Conservation (phyloP, 2,113 vertebrate species). For the Gavialis gangeticus region DNA sequence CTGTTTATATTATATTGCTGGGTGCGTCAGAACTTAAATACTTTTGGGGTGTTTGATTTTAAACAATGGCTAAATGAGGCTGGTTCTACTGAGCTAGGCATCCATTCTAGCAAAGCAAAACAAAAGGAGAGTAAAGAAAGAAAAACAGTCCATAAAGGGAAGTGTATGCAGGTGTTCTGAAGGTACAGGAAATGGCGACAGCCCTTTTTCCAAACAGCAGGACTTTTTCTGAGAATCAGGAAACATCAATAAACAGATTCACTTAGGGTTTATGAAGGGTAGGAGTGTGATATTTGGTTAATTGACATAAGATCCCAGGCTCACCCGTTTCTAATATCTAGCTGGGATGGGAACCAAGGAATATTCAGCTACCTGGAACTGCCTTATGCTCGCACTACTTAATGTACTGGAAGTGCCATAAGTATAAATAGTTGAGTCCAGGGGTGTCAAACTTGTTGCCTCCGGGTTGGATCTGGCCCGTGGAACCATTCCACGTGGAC, state of each 20-base stretch:
- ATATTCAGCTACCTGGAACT: accelerated
- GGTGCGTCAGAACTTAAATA: too few relatives aligned
- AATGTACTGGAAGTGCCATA: accelerated
- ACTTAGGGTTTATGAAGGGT: accelerated
- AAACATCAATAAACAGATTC: neutral
- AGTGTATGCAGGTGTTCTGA: too few relatives aligned
- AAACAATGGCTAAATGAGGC: too few relatives aligned
- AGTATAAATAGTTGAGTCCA: neutral
- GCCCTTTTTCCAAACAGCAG: neutral
- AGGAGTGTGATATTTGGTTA: accelerated
- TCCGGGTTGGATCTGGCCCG: too few relatives aligned
- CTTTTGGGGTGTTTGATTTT: too few relatives aligned
- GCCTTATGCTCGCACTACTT: accelerated
- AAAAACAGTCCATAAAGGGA: neutral
- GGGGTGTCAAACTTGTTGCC: too few relatives aligned
- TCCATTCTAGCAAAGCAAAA: neutral
- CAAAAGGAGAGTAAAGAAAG: neutral
- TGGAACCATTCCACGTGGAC: too few relatives aligned
- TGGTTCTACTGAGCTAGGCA: too few relatives aligned
- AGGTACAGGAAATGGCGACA: neutral
- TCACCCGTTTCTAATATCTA: neutral
- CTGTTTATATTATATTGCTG: too few relatives aligned
- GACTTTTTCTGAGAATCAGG: accelerated
- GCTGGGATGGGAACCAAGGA: neutral
- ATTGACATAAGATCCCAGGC: accelerated